Base-by-base conservation (phyloP, 2,113 vertebrate species). In the Gorsachius goisagi region DNA sequence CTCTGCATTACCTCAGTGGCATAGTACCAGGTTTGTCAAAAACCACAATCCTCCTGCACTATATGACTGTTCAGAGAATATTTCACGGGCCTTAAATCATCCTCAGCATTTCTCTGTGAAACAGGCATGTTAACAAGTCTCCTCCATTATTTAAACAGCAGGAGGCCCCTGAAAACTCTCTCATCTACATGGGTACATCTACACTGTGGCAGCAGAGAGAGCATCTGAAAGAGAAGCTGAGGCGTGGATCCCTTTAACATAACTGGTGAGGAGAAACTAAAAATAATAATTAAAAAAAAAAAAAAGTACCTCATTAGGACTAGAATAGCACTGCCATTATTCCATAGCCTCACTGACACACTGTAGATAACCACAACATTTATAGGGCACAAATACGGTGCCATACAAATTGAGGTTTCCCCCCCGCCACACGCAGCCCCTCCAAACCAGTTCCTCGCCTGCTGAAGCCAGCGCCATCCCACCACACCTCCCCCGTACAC, bases 381-480 rank as follows among this genome's bases (percentile, higher is more conserved):
- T 45, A 66, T 0, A 77, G 14, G 50, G 52, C 67, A 71, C 24
- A 90, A 88, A 85, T 73, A 79, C 21, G 77, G 28, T 49, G 2
- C 30, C 30, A 56, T 14, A 82, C 4, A 93, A 78, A 59, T 21
- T 45, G 20, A 71, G 15, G 27, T 32, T 18, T 9, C 39, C 39
- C 39, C 39, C 39, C 39, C 12, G 39, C 39, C 39, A 41, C 39
- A 9, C 1, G 0, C 9, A 2, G 1, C 20, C 39, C 39, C 39
- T 41, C 39, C 39, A 5, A 4, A 5, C 39, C 39, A 41, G 39
- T 4, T 22, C 15, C 12, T 11, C 2, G 0, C 10, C 8, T 28
- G 30, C 2, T 7, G 13, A 11, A 32, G 7, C 3, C 6, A 3
- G 6, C 15, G 22, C 8, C 1, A 3, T 5, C 27, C 15, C 23